Percentiles rank a stretch among this genome's conserved stretches.
phyloP scores from a whole-genome alignment of 2,113 vertebrate genomes.

The Riparia riparia region DNA sequence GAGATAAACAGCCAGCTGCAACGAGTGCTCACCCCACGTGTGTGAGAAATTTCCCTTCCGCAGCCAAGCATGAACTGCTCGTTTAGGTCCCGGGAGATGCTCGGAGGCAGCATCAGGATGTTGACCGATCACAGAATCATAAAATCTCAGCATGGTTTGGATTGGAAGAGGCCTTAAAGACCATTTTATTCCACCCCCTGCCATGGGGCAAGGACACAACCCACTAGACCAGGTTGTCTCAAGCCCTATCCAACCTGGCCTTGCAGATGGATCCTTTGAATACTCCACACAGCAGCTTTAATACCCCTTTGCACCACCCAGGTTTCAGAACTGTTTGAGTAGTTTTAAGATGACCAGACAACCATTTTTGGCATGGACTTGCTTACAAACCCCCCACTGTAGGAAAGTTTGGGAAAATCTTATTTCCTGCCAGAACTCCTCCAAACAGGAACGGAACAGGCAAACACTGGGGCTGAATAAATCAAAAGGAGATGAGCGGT shows the following conservation, averaged over 20 bases:
- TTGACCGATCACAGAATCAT: not conserved
- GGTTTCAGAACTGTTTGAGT: not conserved
- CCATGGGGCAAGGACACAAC: not conserved
- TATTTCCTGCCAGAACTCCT: not conserved
- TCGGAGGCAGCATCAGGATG: accelerated
- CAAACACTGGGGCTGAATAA: not conserved
- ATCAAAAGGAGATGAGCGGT: not conserved
- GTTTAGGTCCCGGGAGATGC: accelerated
- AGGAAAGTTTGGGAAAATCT: not conserved
- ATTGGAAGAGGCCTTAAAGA: not conserved
- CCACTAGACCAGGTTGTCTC: not conserved
- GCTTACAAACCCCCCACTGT: not conserved
- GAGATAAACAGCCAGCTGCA: not conserved
- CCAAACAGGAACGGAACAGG: not conserved
- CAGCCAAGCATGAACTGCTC: not conserved
- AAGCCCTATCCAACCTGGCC: not conserved
- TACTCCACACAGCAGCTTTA: accelerated
- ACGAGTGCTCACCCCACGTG: accelerated
- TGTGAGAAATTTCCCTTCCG: not conserved
- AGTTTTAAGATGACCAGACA: not conserved
- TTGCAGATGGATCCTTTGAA: not conserved
- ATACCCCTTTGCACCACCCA: too few relatives aligned
- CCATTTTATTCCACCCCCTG: not conserved
- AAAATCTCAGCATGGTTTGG: not conserved
- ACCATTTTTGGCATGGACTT: not conserved